These are phyloP conservation scores for Charadrius vociferus DNA, from an alignment of 2,113 vertebrate genomes.

Conservation along the genomic window DNA sequence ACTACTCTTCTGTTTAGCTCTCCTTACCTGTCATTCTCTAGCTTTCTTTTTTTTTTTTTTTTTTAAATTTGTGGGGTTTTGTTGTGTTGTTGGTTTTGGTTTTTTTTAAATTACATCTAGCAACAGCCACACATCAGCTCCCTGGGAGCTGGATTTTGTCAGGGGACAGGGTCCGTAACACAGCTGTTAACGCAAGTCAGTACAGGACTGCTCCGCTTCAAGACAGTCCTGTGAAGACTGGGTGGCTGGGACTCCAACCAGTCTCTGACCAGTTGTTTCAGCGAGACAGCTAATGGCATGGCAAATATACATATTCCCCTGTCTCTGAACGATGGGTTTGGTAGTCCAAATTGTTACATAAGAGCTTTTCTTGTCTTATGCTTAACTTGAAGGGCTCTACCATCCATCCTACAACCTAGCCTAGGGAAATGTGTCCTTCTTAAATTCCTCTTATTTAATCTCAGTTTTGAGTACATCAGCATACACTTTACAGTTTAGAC, in stretches of 20 bases:
- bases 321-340: neutral
- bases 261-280: neutral
- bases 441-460: neutral
- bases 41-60: neutral
- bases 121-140: neutral
- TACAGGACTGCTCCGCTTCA: neutral
- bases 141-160: neutral
- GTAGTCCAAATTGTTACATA: neutral
- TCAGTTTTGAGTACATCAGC: neutral
- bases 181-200: neutral
- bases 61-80: too few relatives aligned
- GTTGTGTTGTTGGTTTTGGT: neutral
- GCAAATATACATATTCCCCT: fast-evolving
- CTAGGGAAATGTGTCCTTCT: neutral
- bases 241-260: neutral
- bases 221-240: neutral
- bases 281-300: neutral
- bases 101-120: neutral
- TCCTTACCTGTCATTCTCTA: neutral
- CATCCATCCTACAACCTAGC: neutral
- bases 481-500: neutral
- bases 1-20: neutral
- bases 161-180: neutral
- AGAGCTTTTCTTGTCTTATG: neutral
- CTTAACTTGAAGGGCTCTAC: neutral